Conservation (phyloP, 2,797 vertebrate genomes). For the Rhyacichthys aspro region DNA sequence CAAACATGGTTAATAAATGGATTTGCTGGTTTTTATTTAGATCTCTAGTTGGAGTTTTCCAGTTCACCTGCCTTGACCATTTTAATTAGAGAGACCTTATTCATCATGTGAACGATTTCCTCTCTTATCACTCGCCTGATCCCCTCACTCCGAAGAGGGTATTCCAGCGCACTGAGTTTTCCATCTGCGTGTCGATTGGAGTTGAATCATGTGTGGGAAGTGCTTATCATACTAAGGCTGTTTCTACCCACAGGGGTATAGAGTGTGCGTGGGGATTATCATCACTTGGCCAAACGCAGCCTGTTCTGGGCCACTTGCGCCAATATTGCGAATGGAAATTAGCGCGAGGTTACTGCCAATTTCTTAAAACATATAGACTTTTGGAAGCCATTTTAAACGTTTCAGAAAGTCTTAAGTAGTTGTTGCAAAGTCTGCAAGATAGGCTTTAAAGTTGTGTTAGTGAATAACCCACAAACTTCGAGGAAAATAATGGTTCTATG, state of each 20-base stretch:
- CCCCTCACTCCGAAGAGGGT: constrained; percentile 21
- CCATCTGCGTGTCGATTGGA: constrained; percentile 31
- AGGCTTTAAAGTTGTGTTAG: background rate
- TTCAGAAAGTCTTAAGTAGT: background rate
- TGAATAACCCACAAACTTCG: background rate
- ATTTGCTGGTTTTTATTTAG: background rate
- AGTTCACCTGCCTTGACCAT: background rate
- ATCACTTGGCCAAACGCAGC: constrained; percentile 43
- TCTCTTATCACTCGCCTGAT: constrained; percentile 34
- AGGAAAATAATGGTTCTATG: constrained; percentile 4
- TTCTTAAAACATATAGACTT: background rate
- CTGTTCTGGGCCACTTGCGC: constrained; percentile 34
- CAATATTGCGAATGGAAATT: constrained; percentile 29
- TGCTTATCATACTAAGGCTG: constrained; percentile 51
- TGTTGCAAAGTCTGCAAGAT: background rate
- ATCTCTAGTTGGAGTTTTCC: background rate
- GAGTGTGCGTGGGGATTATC: constrained; percentile 46
- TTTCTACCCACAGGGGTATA: constrained; percentile 50
- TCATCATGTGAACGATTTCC: constrained; percentile 14
- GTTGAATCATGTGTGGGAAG: constrained; percentile 52
- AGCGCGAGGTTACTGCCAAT: constrained; percentile 9
- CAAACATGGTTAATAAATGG: background rate
- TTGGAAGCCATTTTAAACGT: constrained; percentile 17
- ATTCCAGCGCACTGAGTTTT: constrained; percentile 38
- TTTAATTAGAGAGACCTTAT: constrained; percentile 6